phyloP scores from a whole-genome alignment of 2,888 invertebrate species.

The Mechanitis mazaeus region DNA sequence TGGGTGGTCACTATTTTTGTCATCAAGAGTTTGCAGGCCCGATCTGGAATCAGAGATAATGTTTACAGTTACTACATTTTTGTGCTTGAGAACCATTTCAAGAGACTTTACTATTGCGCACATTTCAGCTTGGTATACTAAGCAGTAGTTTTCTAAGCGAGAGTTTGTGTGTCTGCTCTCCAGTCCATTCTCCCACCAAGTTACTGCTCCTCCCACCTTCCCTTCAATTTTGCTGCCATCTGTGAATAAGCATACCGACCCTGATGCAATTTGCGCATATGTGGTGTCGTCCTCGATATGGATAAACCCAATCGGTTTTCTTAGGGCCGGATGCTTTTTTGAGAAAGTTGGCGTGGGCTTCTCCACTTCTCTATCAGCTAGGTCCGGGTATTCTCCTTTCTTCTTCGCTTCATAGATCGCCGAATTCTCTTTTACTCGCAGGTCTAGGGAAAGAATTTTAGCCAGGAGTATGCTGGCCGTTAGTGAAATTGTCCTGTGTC shows the following conservation, averaged over 20 bases:
- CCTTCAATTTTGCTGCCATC: conserved; percentile 13
- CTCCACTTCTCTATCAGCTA: conserved; percentile 15
- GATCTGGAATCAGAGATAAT: too few species aligned
- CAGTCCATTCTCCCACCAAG: not conserved
- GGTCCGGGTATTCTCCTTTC: conserved; percentile 1
- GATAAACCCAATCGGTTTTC: not conserved
- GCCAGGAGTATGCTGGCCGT: not conserved
- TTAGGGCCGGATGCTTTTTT: conserved; percentile 14
- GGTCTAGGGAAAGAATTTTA: conserved; percentile 14
- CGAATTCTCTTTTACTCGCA: conserved; percentile 12
- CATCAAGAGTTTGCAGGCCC: too few species aligned
- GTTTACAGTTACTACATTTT: too few species aligned
- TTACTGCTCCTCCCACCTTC: conserved; percentile 1
- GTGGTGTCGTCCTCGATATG: too few species aligned
- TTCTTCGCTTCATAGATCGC: conserved; percentile 7
- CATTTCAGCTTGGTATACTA: conserved; percentile 20
- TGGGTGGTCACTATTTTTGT: too few species aligned
- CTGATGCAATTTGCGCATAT: not conserved
- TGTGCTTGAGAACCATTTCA: too few species aligned
- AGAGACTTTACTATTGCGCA: conserved; percentile 4
- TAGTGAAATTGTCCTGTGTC: conserved; percentile 14
- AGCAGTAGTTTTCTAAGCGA: conserved; percentile 4
- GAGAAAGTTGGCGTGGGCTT: not conserved
- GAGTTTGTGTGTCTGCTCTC: not conserved
- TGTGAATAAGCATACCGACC: not conserved